Conservation (phyloP, 2,113 vertebrate species). For the Leucosticte australis region DNA sequence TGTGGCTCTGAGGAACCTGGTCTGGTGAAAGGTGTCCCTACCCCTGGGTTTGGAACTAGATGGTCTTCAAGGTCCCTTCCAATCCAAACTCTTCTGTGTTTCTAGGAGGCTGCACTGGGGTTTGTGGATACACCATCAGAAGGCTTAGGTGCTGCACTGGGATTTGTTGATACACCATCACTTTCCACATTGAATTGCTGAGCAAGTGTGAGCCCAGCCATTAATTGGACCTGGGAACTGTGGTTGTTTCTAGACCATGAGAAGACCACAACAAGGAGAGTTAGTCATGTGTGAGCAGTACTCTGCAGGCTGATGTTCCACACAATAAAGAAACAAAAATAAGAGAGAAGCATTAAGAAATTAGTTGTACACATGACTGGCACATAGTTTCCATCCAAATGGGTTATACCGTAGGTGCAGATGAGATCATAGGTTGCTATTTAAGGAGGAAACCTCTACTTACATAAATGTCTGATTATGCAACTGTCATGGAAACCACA, state of each 20-base stretch:
- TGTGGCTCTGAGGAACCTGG: background rate
- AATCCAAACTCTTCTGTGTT: background rate
- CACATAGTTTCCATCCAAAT: slow-evolving; percentile 28
- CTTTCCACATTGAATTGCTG: background rate
- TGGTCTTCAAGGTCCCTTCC: background rate
- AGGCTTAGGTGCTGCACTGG: background rate
- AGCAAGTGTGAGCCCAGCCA: background rate
- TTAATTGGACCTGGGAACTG: background rate
- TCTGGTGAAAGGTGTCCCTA: background rate
- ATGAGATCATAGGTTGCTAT: slow-evolving; percentile 58
- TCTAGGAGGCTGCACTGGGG: background rate
- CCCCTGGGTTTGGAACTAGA: background rate
- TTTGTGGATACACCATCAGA: background rate
- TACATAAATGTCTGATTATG: slow-evolving; percentile 64
- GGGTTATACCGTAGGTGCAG: slow-evolving; percentile 35
- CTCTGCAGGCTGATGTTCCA: background rate
- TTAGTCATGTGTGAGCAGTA: background rate
- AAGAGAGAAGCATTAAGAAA: background rate
- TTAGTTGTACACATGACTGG: slow-evolving; percentile 20
- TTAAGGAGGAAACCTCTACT: slow-evolving; percentile 64
- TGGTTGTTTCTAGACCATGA: background rate
- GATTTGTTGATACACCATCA: background rate
- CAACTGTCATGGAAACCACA: slow-evolving; percentile 66
- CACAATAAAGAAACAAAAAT: slow-evolving; percentile 15
- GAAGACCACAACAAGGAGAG: background rate